Conservation (phyloP, 2,888 invertebrate genomes). For the Scaeva pyrastri region DNA sequence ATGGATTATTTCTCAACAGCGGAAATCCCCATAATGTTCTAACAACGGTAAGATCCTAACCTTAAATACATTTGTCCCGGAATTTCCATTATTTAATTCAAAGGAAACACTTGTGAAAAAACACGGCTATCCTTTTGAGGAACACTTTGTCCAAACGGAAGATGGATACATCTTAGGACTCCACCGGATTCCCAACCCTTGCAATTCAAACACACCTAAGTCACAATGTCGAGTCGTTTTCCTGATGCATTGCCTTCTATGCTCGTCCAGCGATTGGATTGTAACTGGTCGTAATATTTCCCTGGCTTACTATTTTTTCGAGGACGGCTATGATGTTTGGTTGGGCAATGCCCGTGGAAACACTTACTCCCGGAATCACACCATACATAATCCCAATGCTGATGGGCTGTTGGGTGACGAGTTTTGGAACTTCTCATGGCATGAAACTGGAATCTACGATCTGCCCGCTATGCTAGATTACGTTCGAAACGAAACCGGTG, state of each 20-base stretch:
- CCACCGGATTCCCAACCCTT: conserved; percentile 80
- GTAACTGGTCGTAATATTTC: conserved; percentile 77
- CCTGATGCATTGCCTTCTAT: conserved; percentile 80
- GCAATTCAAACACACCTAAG: too few species aligned
- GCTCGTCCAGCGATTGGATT: conserved; percentile 81
- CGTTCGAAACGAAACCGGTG: conserved; percentile 77
- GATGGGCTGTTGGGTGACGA: background rate
- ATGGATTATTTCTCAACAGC: background rate
- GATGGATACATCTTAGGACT: conserved; percentile 80
- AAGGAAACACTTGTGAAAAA: conserved; percentile 52
- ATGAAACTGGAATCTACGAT: conserved; percentile 80
- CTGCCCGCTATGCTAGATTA: conserved; percentile 80
- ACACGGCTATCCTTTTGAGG: conserved; percentile 81
- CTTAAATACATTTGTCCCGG: background rate
- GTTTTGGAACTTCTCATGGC: conserved; percentile 81
- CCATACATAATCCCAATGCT: background rate
- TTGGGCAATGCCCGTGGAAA: conserved; percentile 81
- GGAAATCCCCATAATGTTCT: background rate
- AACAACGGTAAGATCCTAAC: conserved; percentile 73
- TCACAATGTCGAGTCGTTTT: conserved; percentile 79
- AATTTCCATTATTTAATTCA: background rate
- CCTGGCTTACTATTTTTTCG: conserved; percentile 79
- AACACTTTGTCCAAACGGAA: conserved; percentile 85
- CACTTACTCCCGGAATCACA: conserved; percentile 79
- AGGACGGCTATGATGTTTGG: conserved; percentile 81